Evolutionary conservation across 2,888 invertebrate genomes (phyloP), one percentile per base, ranked within the genome.

Genomic region (Scrobipalpa costella): DNA sequence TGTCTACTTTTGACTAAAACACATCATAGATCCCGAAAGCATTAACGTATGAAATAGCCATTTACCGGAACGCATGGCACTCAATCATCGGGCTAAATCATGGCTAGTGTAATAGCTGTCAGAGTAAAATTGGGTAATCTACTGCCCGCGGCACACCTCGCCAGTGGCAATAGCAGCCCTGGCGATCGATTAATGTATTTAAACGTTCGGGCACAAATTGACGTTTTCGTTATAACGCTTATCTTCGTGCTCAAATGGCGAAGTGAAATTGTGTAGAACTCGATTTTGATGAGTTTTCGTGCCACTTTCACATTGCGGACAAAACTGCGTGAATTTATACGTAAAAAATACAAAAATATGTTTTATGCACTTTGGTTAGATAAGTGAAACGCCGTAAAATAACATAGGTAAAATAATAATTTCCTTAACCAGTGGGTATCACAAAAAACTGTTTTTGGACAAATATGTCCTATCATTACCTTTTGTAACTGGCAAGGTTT

Each of bases 41-140:
- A 34, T 57, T 57, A 57, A 57, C 27, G 57, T 34, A 34, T 57
- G 57, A 34, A 57, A 57, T 57, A 33, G 57, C 17, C 34, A 17
- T 57, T 34, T 17, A 21, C 57, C 8, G 57, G 57, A 17, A 55
- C 33, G 55, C 55, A 27, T 21, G 11, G 21, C 62, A 62, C 64
- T 64, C 58, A 63, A 57, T 64, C 62, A 65, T 67, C 58, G 67
- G 13, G 57, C 57, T 57, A 49, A 69, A 67, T 71, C 65, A 68
- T 63, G 57, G 62, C 19, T 49, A 19, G 19, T 49, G 67, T 69
- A 68, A 71, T 69, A 68, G 70, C 67, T 68, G 70, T 67, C 68
- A 65, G 50, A 55, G 9, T 63, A 57, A 64, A 68, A 70, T 69
- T 69, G 66, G 66, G 64, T 68, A 70, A 71, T 70, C 70, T 64